Evolutionary conservation across 2,888 invertebrate genomes (phyloP).

Genomic region (Mactromeris polynyma): DNA sequence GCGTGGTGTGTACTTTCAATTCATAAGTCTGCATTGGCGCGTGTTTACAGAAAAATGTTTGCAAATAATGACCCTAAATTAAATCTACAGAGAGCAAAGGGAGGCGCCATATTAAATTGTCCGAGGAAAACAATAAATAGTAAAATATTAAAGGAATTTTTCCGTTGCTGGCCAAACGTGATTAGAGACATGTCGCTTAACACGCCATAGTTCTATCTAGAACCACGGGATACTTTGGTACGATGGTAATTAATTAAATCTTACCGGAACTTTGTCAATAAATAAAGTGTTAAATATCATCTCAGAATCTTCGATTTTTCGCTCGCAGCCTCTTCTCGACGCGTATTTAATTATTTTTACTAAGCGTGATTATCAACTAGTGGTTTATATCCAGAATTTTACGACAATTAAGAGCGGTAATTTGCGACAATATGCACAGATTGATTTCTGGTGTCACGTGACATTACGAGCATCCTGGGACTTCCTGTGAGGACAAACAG

Average conservation of each 20-base stretch:
- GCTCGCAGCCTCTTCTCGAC: neutral
- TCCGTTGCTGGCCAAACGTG: neutral
- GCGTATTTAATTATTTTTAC: conserved; percentile 43
- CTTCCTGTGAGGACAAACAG: conserved; percentile 29
- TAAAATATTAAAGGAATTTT: neutral
- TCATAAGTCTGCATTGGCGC: no score
- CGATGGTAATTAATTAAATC: conserved; percentile 24
- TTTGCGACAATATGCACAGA: conserved; percentile 61
- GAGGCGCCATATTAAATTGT: neutral
- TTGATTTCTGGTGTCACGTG: conserved; percentile 58
- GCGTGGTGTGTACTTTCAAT: no score
- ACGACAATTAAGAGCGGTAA: conserved; percentile 52
- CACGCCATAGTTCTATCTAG: neutral
- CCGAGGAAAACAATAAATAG: neutral
- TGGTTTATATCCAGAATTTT: conserved; percentile 58
- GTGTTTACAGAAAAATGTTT: neutral
- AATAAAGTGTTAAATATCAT: conserved; percentile 14
- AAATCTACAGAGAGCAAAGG: neutral
- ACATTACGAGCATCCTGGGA: conserved; percentile 50
- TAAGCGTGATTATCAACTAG: conserved; percentile 51
- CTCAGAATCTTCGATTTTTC: conserved; percentile 23
- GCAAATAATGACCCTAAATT: neutral
- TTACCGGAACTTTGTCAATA: conserved; percentile 7
- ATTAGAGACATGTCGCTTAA: neutral
- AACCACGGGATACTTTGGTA: neutral